Percentiles rank a stretch among this genome's conserved stretches.
phyloP scores from a whole-genome alignment of 2,888 invertebrate genomes.

The Cantharis nigra region DNA sequence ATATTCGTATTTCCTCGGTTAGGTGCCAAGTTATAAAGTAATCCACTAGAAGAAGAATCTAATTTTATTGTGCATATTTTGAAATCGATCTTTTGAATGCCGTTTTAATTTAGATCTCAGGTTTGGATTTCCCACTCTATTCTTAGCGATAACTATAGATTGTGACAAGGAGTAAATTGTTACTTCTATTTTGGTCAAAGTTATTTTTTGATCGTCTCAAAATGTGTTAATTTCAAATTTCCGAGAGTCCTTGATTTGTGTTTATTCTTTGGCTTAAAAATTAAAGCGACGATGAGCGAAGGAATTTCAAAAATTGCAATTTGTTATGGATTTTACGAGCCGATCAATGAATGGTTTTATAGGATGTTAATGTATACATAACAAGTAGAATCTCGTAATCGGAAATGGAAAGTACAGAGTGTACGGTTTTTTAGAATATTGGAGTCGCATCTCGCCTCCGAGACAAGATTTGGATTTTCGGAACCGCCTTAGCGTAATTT shows the following conservation, averaged over 20 bases:
- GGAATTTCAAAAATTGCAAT: neutral
- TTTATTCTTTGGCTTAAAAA: neutral
- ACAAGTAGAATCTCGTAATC: neutral
- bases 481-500: neutral
- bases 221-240: neutral
- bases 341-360: neutral
- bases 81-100: neutral
- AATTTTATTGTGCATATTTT: neutral
- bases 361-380: neutral
- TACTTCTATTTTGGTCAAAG: neutral
- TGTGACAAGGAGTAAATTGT: neutral
- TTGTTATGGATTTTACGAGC: neutral
- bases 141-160: neutral
- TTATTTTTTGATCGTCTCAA: neutral
- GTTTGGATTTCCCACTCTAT: neutral
- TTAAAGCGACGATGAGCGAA: neutral
- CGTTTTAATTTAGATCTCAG: neutral
- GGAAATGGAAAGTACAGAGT: neutral
- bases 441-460: neutral
- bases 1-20: neutral
- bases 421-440: neutral
- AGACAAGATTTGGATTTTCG: neutral
- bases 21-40: neutral
- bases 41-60: neutral
- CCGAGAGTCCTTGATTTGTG: neutral